These are phyloP conservation scores for Calliphora vomitoria DNA, from an alignment of 2,888 invertebrate genomes.

Conservation along the genomic window DNA sequence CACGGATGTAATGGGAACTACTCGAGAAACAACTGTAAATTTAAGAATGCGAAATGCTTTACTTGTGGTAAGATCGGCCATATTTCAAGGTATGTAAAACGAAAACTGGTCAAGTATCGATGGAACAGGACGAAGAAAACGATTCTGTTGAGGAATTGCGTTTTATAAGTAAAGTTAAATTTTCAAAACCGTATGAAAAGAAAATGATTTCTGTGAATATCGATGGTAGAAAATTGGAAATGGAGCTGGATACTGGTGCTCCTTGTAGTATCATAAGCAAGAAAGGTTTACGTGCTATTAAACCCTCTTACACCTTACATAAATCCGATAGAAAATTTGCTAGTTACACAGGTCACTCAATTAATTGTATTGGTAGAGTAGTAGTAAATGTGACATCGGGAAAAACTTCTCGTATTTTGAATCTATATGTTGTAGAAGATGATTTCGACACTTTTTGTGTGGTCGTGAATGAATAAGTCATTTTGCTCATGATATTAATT, in stretches of 20 bases:
- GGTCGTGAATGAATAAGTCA: constrained; percentile 49
- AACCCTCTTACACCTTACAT: too few species aligned
- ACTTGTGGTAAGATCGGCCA: constrained; percentile 35
- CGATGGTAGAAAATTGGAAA: too few species aligned
- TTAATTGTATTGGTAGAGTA: too few species aligned
- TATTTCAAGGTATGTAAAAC: constrained; percentile 17
- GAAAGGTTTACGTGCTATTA: constrained; percentile 1
- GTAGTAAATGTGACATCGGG: constrained; percentile 11
- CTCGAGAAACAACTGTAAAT: not conserved
- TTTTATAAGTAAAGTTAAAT: too few species aligned
- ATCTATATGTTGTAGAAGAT: constrained; percentile 51
- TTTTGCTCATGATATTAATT: constrained; percentile 54
- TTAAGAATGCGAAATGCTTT: constrained; percentile 29
- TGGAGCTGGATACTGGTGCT: constrained; percentile 59
- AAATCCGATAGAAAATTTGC: too few species aligned
- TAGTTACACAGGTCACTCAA: too few species aligned
- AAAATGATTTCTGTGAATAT: too few species aligned
- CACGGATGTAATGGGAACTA: too few species aligned
- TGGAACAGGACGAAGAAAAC: too few species aligned
- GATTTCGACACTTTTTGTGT: constrained; percentile 52
- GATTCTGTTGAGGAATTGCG: too few species aligned
- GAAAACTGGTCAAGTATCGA: constrained; percentile 7
- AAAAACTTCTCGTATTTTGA: not conserved
- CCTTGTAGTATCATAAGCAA: constrained; percentile 59
- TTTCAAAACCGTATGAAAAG: too few species aligned